Conservation (phyloP, 2,888 invertebrate species). For the Leptogaster cylindrica region DNA sequence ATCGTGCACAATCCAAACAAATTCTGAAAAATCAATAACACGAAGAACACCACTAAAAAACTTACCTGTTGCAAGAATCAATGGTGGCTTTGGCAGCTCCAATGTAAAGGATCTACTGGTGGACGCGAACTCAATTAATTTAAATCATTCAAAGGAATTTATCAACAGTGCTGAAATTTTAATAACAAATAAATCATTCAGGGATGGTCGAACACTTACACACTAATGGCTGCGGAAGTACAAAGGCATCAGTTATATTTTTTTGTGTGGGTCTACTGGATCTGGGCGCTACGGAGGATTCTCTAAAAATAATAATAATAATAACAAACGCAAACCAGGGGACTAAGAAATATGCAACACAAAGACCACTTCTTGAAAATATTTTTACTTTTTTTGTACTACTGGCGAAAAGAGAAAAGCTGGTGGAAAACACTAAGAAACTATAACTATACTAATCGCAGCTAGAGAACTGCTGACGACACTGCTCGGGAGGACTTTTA, state of each 20-base stretch:
- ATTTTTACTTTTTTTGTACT: constrained; percentile 3
- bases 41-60: neutral
- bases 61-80: constrained; percentile 34
- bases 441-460: constrained; percentile 1
- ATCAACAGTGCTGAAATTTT: neutral
- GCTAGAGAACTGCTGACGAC: constrained; percentile 11
- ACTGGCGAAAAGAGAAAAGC: constrained; percentile 14
- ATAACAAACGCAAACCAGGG: neutral
- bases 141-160: constrained; percentile 3
- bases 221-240: neutral
- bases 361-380: constrained; percentile 1
- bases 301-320: neutral
- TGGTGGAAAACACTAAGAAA: constrained; percentile 7
- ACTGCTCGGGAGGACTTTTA: constrained; percentile 1
- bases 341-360: too few relatives aligned
- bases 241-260: neutral
- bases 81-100: constrained; percentile 31
- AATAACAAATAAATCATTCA: constrained; percentile 6
- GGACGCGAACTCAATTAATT: constrained; percentile 8
- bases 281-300: constrained; percentile 1
- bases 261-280: neutral
- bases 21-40: constrained; percentile 28
- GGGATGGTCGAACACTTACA: neutral
- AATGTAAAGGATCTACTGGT: constrained; percentile 11
- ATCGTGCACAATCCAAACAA: constrained; percentile 15